A percentile compares a stretch with the other conserved stretches of the same genome.
phyloP scores from a whole-genome alignment of 1,140 invertebrate genomes.

The Ceratoteleas bidentatus region DNA sequence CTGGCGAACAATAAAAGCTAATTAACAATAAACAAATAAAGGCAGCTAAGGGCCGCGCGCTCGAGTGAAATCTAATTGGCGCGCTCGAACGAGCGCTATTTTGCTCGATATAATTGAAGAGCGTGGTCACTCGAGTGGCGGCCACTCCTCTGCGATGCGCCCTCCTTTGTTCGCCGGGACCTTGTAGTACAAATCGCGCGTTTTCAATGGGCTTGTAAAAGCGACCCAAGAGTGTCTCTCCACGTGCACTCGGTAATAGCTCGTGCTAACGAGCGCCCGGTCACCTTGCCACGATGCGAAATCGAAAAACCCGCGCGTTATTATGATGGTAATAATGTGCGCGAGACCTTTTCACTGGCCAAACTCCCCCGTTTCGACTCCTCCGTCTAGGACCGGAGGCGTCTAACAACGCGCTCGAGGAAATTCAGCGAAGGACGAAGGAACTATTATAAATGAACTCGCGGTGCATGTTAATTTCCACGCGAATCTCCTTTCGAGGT shows the following conservation, averaged over 20 bases:
- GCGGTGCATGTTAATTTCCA: slow-evolving; percentile 50
- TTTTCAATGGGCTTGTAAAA: slow-evolving; percentile 67
- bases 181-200: slow-evolving; percentile 66
- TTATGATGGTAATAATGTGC: slow-evolving; percentile 72
- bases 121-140: slow-evolving; percentile 59
- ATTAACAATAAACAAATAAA: slow-evolving; percentile 46
- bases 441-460: slow-evolving; percentile 54
- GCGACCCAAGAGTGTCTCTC: slow-evolving; percentile 36
- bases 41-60: slow-evolving; percentile 29
- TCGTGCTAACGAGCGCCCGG: slow-evolving; percentile 47
- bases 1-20: slow-evolving; percentile 28
- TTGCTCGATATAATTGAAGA: slow-evolving; percentile 65
- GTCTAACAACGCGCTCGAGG: slow-evolving; percentile 44
- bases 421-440: slow-evolving; percentile 40
- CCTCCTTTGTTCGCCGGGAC: slow-evolving; percentile 60
- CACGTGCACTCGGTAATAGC: slow-evolving; percentile 48
- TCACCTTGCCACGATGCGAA: slow-evolving; percentile 32
- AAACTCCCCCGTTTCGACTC: slow-evolving; percentile 64
- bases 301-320: slow-evolving; percentile 33
- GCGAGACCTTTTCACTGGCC: slow-evolving; percentile 78
- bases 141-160: slow-evolving; percentile 60
- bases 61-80: slow-evolving; percentile 64
- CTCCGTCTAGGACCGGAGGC: slow-evolving; percentile 45
- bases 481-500: neutral
- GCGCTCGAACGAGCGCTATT: slow-evolving; percentile 61